A percentile compares a stretch with the other conserved stretches of the same genome.
These are phyloP conservation scores for Crotalus viridis DNA, from an alignment of 2,113 vertebrate species.

Conservation along the genomic window DNA sequence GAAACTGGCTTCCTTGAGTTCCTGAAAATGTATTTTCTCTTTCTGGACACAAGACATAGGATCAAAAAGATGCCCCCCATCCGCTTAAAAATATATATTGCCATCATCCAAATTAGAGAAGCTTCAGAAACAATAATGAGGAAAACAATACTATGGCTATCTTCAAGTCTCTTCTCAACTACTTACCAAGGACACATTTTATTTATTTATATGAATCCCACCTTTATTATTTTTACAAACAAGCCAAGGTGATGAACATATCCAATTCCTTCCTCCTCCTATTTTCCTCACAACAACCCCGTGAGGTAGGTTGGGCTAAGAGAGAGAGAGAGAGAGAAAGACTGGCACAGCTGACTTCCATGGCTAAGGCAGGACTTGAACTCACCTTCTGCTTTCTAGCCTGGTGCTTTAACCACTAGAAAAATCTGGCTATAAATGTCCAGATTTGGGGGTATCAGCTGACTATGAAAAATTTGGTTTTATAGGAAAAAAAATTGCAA, in stretches of 20 bases:
- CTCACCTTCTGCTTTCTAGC: neutral
- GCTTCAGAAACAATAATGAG: neutral
- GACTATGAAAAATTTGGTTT: neutral
- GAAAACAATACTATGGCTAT: neutral
- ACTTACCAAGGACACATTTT: neutral
- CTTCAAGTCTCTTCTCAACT: neutral
- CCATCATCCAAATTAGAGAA: neutral
- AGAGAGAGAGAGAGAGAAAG: neutral
- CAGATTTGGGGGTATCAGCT: neutral
- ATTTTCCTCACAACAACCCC: neutral
- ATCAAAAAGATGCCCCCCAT: neutral
- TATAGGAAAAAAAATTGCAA: neutral
- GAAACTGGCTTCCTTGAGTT: neutral
- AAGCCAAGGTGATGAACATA: neutral
- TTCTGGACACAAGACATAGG: neutral
- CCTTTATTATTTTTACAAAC: neutral
- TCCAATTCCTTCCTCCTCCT: neutral
- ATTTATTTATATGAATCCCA: neutral
- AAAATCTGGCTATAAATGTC: neutral
- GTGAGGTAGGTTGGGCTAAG: neutral
- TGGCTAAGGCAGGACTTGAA: neutral
- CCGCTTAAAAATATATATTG: neutral
- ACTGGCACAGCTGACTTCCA: no score
- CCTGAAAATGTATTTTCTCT: neutral
- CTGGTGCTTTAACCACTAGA: neutral